These are phyloP conservation scores for Ormyrus labotus DNA, from an alignment of 2,888 invertebrate genomes.

Conservation along the genomic window DNA sequence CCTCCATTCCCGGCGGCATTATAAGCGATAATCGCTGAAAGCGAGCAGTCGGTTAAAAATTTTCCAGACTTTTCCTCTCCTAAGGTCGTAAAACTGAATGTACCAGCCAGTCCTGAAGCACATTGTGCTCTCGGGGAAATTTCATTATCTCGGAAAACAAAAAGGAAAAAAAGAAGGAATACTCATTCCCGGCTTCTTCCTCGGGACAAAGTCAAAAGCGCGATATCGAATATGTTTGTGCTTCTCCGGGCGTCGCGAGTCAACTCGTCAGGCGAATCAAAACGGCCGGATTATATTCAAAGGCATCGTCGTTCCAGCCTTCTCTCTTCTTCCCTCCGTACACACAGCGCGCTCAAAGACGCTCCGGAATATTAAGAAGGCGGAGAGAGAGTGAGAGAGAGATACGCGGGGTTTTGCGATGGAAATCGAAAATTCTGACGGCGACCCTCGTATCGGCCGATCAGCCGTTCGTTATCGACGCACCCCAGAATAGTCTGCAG, in stretches of 20 bases:
- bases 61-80: too few species aligned
- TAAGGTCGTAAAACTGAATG: too few species aligned
- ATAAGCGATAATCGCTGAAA: too few species aligned
- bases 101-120: too few species aligned
- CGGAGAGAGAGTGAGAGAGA: not conserved
- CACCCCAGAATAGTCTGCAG: not conserved
- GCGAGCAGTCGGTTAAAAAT: too few species aligned
- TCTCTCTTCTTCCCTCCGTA: not conserved
- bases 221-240: not conserved
- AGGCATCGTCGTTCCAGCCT: slow-evolving; percentile 11
- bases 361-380: slow-evolving; percentile 13
- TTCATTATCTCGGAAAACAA: too few species aligned
- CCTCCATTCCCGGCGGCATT: too few species aligned
- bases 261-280: slow-evolving; percentile 13
- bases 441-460: slow-evolving; percentile 1
- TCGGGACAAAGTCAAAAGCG: not conserved
- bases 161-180: too few species aligned
- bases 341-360: slow-evolving; percentile 11
- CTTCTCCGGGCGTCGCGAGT: not conserved
- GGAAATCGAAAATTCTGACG: slow-evolving; percentile 27
- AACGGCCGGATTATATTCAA: slow-evolving; percentile 25
- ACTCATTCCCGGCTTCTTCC: too few species aligned
- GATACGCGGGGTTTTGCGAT: not conserved
- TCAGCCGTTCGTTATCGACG: not conserved
- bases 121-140: too few species aligned